phyloP scores from a whole-genome alignment of 2,888 invertebrate genomes.

The Drosophila tanythrix region DNA sequence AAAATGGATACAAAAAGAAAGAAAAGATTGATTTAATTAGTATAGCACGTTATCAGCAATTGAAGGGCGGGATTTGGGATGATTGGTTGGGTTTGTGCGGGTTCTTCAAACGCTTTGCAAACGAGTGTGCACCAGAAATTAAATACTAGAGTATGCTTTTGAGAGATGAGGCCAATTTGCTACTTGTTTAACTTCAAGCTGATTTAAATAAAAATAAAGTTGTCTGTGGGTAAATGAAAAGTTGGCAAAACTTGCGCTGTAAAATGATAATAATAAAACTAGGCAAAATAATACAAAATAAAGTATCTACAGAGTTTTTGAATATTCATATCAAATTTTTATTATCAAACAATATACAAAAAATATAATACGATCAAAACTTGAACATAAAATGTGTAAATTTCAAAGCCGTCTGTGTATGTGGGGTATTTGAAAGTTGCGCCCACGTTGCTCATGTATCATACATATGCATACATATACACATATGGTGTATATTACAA shows the following conservation, averaged over 20 bases:
- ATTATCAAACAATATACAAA: slow-evolving; percentile 31
- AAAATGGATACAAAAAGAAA: slow-evolving; percentile 79
- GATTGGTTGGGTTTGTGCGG: slow-evolving; percentile 70
- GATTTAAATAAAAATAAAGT: not conserved
- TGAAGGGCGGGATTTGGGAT: slow-evolving; percentile 48
- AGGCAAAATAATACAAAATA: slow-evolving; percentile 22
- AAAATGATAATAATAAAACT: slow-evolving; percentile 20
- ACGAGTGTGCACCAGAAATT: slow-evolving; percentile 72
- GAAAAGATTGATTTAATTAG: slow-evolving; percentile 26
- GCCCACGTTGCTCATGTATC: slow-evolving; percentile 15
- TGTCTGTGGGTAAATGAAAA: slow-evolving; percentile 15
- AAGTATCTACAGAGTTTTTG: slow-evolving; percentile 20
- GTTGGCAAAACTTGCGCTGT: slow-evolving; percentile 2
- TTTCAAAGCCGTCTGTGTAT: slow-evolving; percentile 60
- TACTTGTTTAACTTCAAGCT: slow-evolving; percentile 37
- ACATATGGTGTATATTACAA: not conserved
- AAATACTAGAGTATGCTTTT: slow-evolving; percentile 50
- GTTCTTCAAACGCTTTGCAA: slow-evolving; percentile 78
- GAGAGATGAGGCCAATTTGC: slow-evolving; percentile 62
- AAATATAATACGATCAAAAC: slow-evolving; percentile 26
- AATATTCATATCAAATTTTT: slow-evolving; percentile 37
- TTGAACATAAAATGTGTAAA: slow-evolving; percentile 45
- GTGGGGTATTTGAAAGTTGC: slow-evolving; percentile 49
- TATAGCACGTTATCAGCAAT: not conserved
- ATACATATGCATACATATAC: not conserved